Evolutionary conservation across 1,140 invertebrate species (phyloP), one percentile per base, ranked within the genome.

Genomic region (Magallana angulata): DNA sequence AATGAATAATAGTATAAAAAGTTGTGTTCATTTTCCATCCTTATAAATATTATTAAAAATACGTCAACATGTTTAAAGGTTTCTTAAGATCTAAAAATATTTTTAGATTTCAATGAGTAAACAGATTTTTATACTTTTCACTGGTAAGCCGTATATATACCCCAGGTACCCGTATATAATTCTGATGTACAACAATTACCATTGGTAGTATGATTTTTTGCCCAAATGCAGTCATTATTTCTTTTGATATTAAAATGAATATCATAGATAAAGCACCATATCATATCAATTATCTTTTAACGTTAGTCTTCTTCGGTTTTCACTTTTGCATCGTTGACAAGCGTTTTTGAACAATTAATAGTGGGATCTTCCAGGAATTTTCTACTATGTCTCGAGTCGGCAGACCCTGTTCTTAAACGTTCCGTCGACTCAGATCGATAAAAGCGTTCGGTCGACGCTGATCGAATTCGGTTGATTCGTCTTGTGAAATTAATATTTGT

Each of bases 381-480:
- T n/a, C 48, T 36, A 57, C 81, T 82, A 16, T 57, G 48, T 18
- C 18, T 82, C n/a, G 81, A 82, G 14, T 82, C 81, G 16, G 57
- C 81, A 82, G 81, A 82, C 57, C 48, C 81, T 16, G 81, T 57
- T 57, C 48, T 82, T 16, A 82, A 82, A 24, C 81, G 81, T 58
- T 82, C 81, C 6, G 81, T 18, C 7, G 81, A 82, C 36, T 57
- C 81, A 57, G 58, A 84, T 62, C 82, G 82, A 36, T 76, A 76
- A 76, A 76, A 82, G 81, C 81, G 81, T 24, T 82, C 81, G 1
- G 81, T 57, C 5, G 81, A 82, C 14, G 81, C 81, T 56, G 82
- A 84, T 62, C 82, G 82, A 62, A 84, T 59, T 62, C 82, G 57
- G 56, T 62, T 84, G 7, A 84, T 84, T 62, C 57, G 59, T 36